Evolutionary conservation across 2,113 vertebrate genomes (phyloP).

Genomic region (Ascaphus truei): DNA sequence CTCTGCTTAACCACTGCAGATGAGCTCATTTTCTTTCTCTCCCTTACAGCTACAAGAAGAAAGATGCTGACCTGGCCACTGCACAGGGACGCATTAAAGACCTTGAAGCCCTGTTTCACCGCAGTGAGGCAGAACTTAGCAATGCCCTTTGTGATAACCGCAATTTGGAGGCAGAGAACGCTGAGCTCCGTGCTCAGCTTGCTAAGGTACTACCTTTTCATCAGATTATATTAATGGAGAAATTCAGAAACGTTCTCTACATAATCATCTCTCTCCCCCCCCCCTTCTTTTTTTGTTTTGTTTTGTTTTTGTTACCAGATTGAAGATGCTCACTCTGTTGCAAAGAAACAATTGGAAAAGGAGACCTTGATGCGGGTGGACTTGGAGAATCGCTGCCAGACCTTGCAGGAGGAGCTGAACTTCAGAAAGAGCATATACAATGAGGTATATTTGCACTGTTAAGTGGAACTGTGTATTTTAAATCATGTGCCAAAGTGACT

Average conservation of each 20-base stretch:
- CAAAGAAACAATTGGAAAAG: conserved; percentile 88
- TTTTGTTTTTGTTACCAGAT: too few relatives aligned
- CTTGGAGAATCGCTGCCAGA: conserved; percentile 92
- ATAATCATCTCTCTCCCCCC: too few relatives aligned
- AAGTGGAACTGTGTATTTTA: too few relatives aligned
- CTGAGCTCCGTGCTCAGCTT: conserved; percentile 76
- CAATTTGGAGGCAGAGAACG: conserved; percentile 70
- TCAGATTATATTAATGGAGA: neutral
- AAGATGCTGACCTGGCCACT: conserved; percentile 75
- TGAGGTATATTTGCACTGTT: conserved; percentile 68
- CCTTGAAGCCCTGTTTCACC: conserved; percentile 80
- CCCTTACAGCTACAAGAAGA: conserved; percentile 80
- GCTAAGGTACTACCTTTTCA: conserved; percentile 70
- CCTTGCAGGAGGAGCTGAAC: conserved; percentile 86
- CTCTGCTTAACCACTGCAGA: too few relatives aligned
- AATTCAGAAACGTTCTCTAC: neutral
- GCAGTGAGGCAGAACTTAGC: conserved; percentile 78
- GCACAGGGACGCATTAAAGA: conserved; percentile 76
- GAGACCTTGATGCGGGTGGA: conserved; percentile 93
- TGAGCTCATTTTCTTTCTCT: neutral
- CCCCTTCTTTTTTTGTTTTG: too few relatives aligned
- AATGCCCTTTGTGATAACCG: conserved; percentile 78
- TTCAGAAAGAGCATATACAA: conserved; percentile 94
- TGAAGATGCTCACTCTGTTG: conserved; percentile 83
- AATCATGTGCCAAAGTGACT: too few relatives aligned